Percentiles rank a stretch among this genome's conserved stretches.
phyloP scores from a whole-genome alignment of 2,888 invertebrate species.

The Lycophotia porphyrea region DNA sequence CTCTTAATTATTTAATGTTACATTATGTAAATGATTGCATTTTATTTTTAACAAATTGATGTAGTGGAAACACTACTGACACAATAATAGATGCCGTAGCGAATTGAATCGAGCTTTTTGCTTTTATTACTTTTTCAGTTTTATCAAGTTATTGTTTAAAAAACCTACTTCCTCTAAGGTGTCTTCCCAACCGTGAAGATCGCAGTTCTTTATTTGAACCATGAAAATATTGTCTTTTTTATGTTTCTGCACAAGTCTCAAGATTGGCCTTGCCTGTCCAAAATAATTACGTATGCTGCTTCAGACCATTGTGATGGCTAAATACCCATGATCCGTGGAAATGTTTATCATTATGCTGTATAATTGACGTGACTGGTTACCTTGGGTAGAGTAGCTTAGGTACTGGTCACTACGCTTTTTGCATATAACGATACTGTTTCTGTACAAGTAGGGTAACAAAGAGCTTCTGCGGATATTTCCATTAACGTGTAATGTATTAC shows the following conservation, averaged over 20 bases:
- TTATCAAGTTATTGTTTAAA: conserved; percentile 47
- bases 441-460: conserved; percentile 69
- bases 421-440: conserved; percentile 58
- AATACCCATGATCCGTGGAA: conserved; percentile 84
- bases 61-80: conserved; percentile 60
- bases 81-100: conserved; percentile 39
- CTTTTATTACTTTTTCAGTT: conserved; percentile 26
- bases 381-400: conserved; percentile 76
- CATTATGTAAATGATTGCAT: conserved; percentile 62
- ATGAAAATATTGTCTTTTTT: conserved; percentile 62
- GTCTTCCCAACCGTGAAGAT: conserved; percentile 67
- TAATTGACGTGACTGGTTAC: conserved; percentile 77
- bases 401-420: conserved; percentile 71
- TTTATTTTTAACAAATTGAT: conserved; percentile 47
- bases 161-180: conserved; percentile 54
- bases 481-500: conserved; percentile 41
- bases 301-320: conserved; percentile 75
- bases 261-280: conserved; percentile 78
- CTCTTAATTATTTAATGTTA: conserved; percentile 58
- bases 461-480: conserved; percentile 63
- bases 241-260: conserved; percentile 61
- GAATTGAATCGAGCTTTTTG: conserved; percentile 53
- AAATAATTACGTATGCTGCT: conserved; percentile 76
- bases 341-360: conserved; percentile 79
- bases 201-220: conserved; percentile 63